A percentile compares a stretch with the other conserved stretches of the same genome.
These are phyloP conservation scores for Bothrops jararaca DNA, from an alignment of 2,113 vertebrate species.

Conservation along the genomic window DNA sequence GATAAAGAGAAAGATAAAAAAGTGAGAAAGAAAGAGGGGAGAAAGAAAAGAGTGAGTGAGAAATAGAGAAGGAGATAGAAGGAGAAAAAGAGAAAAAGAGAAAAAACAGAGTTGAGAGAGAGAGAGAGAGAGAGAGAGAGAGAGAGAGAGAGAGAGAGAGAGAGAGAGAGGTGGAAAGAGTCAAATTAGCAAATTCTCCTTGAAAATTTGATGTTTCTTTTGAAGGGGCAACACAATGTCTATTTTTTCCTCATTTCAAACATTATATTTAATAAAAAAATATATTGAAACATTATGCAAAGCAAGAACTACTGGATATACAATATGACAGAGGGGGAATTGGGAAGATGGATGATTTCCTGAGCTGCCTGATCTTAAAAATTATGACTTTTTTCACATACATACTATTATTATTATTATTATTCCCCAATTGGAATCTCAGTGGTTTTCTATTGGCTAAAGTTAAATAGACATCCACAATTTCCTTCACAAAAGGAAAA, in stretches of 20 bases:
- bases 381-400: neutral
- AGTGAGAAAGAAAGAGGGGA: too few relatives aligned
- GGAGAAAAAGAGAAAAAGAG: conserved; percentile 59
- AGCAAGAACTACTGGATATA: conserved; percentile 61
- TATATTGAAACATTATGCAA: conserved; percentile 72
- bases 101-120: conserved; percentile 62
- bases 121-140: conserved; percentile 58
- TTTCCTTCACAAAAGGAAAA: neutral
- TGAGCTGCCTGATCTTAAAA: neutral
- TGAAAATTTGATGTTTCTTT: conserved; percentile 75
- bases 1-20: too few relatives aligned
- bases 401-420: neutral
- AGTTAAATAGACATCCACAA: neutral
- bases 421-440: neutral
- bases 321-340: conserved; percentile 38
- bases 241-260: conserved; percentile 66
- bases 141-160: conserved; percentile 61
- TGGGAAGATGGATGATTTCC: conserved; percentile 40
- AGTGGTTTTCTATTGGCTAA: neutral
- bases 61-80: conserved; percentile 28
- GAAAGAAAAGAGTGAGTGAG: conserved; percentile 34
- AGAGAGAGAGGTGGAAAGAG: conserved; percentile 70
- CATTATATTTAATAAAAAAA: conserved; percentile 57
- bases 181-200: conserved; percentile 76
- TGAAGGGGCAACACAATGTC: conserved; percentile 61